Percentiles rank a stretch among this genome's conserved stretches.
These are phyloP conservation scores for Pantherophis guttatus DNA, from an alignment of 2,113 vertebrate genomes.

Conservation along the genomic window DNA sequence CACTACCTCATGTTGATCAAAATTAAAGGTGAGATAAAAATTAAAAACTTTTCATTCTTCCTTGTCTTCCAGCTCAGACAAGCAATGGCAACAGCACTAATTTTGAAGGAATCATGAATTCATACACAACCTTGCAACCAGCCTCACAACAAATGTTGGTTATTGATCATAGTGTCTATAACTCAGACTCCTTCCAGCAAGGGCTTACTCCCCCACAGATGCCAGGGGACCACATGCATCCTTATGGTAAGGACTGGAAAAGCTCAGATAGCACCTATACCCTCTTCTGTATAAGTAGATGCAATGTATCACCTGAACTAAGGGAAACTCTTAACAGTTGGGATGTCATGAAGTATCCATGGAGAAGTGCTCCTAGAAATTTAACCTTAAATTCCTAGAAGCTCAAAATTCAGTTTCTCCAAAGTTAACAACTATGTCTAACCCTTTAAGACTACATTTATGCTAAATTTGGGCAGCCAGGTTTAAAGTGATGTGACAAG, in stretches of 20 bases:
- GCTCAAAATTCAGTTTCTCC: not conserved
- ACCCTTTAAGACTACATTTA: not conserved
- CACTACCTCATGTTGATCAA: not conserved
- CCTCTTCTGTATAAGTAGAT: not conserved
- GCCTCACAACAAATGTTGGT: constrained; percentile 80
- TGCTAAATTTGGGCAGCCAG: not conserved
- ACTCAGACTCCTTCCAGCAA: constrained; percentile 88
- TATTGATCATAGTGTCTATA: constrained; percentile 82
- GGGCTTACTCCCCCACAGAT: constrained; percentile 96
- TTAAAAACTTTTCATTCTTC: not conserved
- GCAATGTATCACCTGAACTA: not conserved
- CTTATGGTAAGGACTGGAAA: constrained; percentile 79
- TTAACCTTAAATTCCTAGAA: not conserved
- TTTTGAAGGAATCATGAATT: constrained; percentile 80
- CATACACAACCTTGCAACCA: constrained; percentile 77
- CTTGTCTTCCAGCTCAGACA: constrained; percentile 71
- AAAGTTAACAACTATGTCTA: not conserved
- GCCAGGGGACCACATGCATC: constrained; percentile 98
- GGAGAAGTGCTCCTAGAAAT: not conserved
- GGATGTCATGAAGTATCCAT: not conserved
- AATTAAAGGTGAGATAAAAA: not conserved
- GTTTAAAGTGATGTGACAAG: not conserved
- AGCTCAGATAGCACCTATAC: not conserved
- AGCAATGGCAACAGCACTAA: constrained; percentile 63
- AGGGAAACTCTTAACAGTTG: not conserved